Conservation (phyloP, 1,140 invertebrate genomes). For the Drosophila chauvacae region DNA sequence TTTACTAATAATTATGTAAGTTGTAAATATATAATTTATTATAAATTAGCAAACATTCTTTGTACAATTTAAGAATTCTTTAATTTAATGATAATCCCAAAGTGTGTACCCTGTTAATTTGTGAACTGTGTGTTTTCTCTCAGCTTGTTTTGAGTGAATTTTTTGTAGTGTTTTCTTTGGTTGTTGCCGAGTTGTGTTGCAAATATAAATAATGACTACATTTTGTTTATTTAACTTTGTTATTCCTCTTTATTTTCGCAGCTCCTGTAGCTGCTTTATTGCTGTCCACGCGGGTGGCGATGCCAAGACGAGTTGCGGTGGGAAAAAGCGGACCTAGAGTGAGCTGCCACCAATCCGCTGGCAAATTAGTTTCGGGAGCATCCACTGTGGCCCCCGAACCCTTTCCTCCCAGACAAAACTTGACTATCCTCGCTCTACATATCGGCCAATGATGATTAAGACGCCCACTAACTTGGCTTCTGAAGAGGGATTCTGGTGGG, state of each 20-base stretch:
- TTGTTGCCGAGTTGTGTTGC: slow-evolving; percentile 47
- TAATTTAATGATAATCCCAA: background rate
- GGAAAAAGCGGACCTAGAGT: slow-evolving; percentile 10
- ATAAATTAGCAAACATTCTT: too few species aligned
- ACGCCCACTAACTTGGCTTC: slow-evolving; percentile 46
- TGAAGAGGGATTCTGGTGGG: slow-evolving; percentile 4
- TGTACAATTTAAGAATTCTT: too few species aligned
- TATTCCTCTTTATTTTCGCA: slow-evolving; percentile 60
- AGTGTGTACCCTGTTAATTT: slow-evolving; percentile 7
- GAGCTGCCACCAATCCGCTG: slow-evolving; percentile 57
- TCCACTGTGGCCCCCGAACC: slow-evolving; percentile 33
- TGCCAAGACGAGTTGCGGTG: slow-evolving; percentile 28
- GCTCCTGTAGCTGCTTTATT: slow-evolving; percentile 62
- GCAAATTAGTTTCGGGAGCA: slow-evolving; percentile 74
- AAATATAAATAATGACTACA: slow-evolving; percentile 81
- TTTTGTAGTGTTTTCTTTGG: slow-evolving; percentile 49
- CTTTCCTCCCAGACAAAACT: slow-evolving; percentile 16
- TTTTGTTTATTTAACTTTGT: slow-evolving; percentile 82
- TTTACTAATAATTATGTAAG: too few species aligned
- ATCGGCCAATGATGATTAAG: slow-evolving; percentile 74
- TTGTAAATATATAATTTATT: too few species aligned
- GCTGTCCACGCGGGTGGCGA: slow-evolving; percentile 76
- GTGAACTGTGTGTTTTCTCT: slow-evolving; percentile 37
- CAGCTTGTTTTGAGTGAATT: slow-evolving; percentile 61
- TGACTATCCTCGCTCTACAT: slow-evolving; percentile 42